Base-by-base conservation (phyloP, 2,888 invertebrate genomes). In the Drosophila acutilabella region DNA sequence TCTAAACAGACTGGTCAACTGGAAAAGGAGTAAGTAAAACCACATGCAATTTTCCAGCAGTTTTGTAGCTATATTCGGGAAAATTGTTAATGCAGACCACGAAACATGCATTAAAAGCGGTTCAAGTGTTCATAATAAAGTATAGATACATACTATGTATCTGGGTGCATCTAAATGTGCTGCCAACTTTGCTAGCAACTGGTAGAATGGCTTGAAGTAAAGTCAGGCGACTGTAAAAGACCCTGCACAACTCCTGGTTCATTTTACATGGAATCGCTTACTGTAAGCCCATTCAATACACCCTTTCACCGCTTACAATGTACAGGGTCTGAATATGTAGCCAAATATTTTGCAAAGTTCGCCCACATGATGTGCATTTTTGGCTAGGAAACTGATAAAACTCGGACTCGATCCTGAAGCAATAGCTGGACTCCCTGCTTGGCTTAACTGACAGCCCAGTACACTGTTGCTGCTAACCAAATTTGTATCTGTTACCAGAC, bases 401-500 rank as follows among this genome's bases (percentile, higher is more conserved):
- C 13, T 6, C 16, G 30, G 30, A 53, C 30, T 53, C 44, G 20
- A 13, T 1, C 4, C 13, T 4, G 36, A 13, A 30, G 30, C 30
- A 6, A 1, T 23, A 23, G 23, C 23, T 23, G 30, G 30, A 53
- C 30, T 53, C 44, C 33, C 54, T 20, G 48, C 48, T 16, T 18
- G 33, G 33, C 36, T 50, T 44, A 57, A 14, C 57, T 48, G 47
- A 41, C 45, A 50, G 41, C 53, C 51, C 59, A 36, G 26, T 23
- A 64, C 42, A 61, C 54, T 71, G 67, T 45, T 71, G 72, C 64
- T 65, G 40, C 78, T 56, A 65, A 66, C 81, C 64, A 62, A 73
- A 83, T 80, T 80, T 75, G 81, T 83, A 81, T 83, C 78, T 66
- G 73, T 71, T 80, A 14, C 45, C 57, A 57, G 73, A 41, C 79